Evolutionary conservation across 2,888 invertebrate genomes (phyloP).

Genomic region (Blera fallax): DNA sequence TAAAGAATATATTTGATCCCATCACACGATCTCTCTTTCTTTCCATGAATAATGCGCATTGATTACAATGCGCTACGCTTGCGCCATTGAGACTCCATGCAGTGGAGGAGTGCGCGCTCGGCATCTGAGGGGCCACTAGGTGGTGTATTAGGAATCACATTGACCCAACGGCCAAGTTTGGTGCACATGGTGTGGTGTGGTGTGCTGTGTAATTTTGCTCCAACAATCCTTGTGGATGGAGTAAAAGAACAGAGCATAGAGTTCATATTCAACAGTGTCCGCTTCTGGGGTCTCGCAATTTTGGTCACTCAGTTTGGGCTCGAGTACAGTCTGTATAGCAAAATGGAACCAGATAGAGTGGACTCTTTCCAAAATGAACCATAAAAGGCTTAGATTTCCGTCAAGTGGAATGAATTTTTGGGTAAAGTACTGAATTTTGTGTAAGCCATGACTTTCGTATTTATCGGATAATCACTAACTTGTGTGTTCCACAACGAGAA

Average conservation of each 20-base stretch:
- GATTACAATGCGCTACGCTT: constrained; percentile 72
- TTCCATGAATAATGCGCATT: constrained; percentile 73
- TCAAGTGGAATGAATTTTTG: too few species aligned
- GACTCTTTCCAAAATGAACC: too few species aligned
- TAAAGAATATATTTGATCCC: constrained; percentile 71
- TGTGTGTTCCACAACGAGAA: too few species aligned
- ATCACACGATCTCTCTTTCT: constrained; percentile 68
- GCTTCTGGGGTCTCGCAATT: constrained; percentile 59
- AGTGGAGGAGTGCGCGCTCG: not conserved
- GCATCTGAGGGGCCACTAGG: constrained; percentile 12
- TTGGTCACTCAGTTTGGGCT: constrained; percentile 10
- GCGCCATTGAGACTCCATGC: constrained; percentile 41
- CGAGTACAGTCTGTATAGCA: constrained; percentile 12
- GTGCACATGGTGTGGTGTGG: constrained; percentile 13
- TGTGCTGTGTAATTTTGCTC: constrained; percentile 9
- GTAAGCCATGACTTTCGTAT: too few species aligned
- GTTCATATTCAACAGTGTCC: constrained; percentile 69
- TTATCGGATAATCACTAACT: too few species aligned
- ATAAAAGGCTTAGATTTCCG: too few species aligned
- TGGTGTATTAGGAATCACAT: constrained; percentile 53
- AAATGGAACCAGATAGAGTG: not conserved
- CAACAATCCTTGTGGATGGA: constrained; percentile 3
- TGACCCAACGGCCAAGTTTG: constrained; percentile 53
- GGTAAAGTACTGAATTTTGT: too few species aligned
- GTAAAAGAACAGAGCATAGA: constrained; percentile 42